Conservation (phyloP, 2,797 vertebrate species). For the Ataeniobius toweri region DNA sequence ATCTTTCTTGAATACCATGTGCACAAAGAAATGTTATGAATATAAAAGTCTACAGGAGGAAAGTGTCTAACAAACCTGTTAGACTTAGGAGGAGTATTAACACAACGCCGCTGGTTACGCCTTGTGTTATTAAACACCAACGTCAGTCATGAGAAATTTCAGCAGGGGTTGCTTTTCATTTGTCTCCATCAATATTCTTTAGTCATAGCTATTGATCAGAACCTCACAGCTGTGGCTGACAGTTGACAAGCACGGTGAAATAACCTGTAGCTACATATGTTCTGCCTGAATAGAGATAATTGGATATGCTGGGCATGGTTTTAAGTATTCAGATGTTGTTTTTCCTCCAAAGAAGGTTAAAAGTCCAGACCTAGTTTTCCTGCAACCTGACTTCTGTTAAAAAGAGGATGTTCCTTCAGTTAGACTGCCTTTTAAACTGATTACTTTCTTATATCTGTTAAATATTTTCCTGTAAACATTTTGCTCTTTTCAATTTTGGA, state of each 20-base stretch:
- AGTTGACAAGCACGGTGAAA: conserved; percentile 5
- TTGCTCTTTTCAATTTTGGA: background rate
- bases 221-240: background rate
- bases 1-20: background rate
- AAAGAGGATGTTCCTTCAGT: background rate
- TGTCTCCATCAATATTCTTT: background rate
- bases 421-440: background rate
- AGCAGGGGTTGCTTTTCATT: conserved; percentile 8
- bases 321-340: background rate
- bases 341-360: conserved; percentile 7
- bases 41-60: background rate
- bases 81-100: background rate
- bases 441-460: background rate
- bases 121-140: background rate
- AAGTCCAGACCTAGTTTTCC: background rate
- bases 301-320: conserved; percentile 5
- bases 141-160: background rate
- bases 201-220: conserved; percentile 16
- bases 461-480: background rate
- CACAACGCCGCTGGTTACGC: background rate
- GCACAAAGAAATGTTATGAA: background rate
- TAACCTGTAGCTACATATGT: conserved; percentile 9
- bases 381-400: background rate
- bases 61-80: background rate
- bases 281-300: conserved; percentile 22